phyloP scores from a whole-genome alignment of 2,888 invertebrate species.

The Machimus rusticus region DNA sequence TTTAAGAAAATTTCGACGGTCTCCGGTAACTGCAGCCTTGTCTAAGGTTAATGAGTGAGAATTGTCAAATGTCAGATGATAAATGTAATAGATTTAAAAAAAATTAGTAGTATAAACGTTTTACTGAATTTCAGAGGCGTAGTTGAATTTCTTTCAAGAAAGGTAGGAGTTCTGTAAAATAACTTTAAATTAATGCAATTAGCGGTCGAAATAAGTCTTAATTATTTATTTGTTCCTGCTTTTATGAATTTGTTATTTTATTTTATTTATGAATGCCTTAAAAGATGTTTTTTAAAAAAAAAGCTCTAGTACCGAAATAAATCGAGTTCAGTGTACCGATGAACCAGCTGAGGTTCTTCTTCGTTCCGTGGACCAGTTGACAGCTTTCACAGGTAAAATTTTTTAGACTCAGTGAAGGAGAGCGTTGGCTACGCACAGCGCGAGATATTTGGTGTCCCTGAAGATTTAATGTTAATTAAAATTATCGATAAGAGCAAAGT shows the following conservation, averaged over 20 bases:
- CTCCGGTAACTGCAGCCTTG: not conserved
- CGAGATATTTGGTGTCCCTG: not conserved
- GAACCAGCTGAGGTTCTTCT: not conserved
- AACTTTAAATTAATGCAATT: not conserved
- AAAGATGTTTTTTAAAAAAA: not conserved
- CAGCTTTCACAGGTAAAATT: not conserved
- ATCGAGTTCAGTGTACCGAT: not conserved
- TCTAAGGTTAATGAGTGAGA: not conserved
- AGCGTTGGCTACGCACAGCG: not conserved
- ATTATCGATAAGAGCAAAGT: not conserved
- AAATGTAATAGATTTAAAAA: not conserved
- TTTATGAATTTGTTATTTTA: not conserved
- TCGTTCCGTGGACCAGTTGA: not conserved
- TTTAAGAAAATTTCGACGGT: constrained; percentile 38
- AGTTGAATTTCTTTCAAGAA: not conserved
- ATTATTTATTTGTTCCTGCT: no score
- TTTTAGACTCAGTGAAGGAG: not conserved
- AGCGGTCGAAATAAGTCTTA: not conserved
- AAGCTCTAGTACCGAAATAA: no score
- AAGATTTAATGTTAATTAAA: not conserved
- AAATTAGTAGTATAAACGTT: not conserved
- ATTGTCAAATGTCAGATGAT: not conserved
- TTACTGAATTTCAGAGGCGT: not conserved
- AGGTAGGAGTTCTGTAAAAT: no score
- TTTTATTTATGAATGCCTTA: not conserved